Base-by-base conservation (phyloP, 1,140 invertebrate species). In the Helicoverpa zea region DNA sequence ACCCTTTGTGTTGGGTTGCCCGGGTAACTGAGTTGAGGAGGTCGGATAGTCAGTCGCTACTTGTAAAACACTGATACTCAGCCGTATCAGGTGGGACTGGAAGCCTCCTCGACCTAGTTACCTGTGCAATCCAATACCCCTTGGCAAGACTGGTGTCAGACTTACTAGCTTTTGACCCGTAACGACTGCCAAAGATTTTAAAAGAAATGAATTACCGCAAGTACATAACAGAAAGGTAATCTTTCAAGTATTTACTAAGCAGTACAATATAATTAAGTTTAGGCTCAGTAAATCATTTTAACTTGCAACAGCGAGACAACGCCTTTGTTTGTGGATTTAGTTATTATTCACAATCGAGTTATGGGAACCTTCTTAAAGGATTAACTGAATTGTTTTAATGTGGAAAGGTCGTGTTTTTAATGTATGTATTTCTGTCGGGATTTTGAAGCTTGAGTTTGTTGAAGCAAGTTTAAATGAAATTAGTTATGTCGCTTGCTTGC, bases 261-360 rank as follows among this genome's bases (percentile, higher is more conserved):
- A 79, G 16, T 75, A 64, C 58, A 63, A 54, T 66, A 75, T 86
- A 87, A 88, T 87, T 82, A 81, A 86, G 82, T 87, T 88, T 81
- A 82, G 74, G 83, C 79, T 82, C 81, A 72, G 79, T 78, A 86
- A 86, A 86, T 88, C 83, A 63, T 79, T 81, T 86, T 85, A 88
- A 86, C 83, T 86, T 84, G 80, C 66, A 84, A 54, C 70, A 76
- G 74, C 63, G 81, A 77, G 82, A 81, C 35, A 80, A 84, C 80
- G 76, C 76, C 81, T 84, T 88, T 87, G 87, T 88, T 88, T 88
- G 87, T 76, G 68, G 81, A 81, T 86, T 81, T 72, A 78, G 87
- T 87, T 88, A 88, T 88, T 82, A 83, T 85, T 85, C 84, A 75
- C 75, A 86, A 88, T 87, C 84, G 82, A 86, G 81, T 88, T 88